Evolutionary conservation across 2,113 vertebrate species (phyloP), one percentile per base, ranked within the genome.

Genomic region (Dipodomys merriami): DNA sequence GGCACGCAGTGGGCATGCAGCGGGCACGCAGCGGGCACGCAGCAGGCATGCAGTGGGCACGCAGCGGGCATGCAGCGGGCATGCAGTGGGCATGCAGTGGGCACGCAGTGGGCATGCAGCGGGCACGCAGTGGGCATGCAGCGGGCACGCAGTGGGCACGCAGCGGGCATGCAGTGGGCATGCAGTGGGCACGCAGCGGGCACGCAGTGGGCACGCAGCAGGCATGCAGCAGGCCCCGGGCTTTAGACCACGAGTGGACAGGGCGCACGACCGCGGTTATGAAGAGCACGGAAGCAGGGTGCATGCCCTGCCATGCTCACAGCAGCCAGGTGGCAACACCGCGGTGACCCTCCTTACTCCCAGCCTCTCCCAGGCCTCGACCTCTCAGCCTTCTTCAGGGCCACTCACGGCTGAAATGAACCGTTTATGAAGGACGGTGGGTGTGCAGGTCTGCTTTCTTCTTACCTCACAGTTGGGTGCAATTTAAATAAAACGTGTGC

Each of bases 351-450:
- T 30, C 71, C 65, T 12, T 20, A 5, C 11, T 12, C 4, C 11
- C 9, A 39, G 0, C 0, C 68, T 73, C 19, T 53, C 25, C n/a
- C 72, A 25, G 35, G n/a, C 29, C 29, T 29, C 68, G 23, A 6
- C 16, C 23, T n/a, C 39, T 33, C 35, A 25, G 85, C 49, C 44
- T 72, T 7, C 13, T 71, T 39, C 35, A 1, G 7, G 0, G 4
- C 22, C 57, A 2, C 27, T 6, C 15, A 1, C 15, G 18, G n/a
- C 23, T 22, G 2, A 15, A 3, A 6, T 1, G 7, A 2, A 13
- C 74, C 19, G 29, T 6, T 6, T 1, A 6, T 7, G 7, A 73
- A 39, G 67, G 6, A 8, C 0, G 0, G 0, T 6, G 3, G 2
- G 0, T 4, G 6, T 39, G 5, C 6, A 30, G 57, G 44, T 39